Base-by-base conservation (phyloP, 2,888 invertebrate species). In the Ernsta delagoae region DNA sequence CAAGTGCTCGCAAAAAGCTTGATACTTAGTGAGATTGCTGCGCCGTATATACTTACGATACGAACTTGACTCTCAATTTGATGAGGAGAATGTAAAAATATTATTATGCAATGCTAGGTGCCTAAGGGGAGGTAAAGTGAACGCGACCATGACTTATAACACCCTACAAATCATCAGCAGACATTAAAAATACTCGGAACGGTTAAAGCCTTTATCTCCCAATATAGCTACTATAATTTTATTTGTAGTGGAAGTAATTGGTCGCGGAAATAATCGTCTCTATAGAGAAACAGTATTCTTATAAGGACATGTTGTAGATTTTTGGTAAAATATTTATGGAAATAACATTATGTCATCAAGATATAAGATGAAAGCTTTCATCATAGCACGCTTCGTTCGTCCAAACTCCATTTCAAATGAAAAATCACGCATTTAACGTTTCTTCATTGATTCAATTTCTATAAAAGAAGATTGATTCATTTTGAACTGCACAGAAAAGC, bases 41-140 rank as follows among this genome's bases (percentile, higher is more conserved):
- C 79, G 81, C 81, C 83, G 79, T 83, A 85, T 57, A 57, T 57
- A n/a, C 36, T 11, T 31, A 31, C 54, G 11, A 16, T 3, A 48
- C 48, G 9, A 24, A 5, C 54, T 4, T 9, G 57, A 39, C 81
- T 84, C 84, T 87, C 89, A 87, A 89, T 88, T 88, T 87, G 85
- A 88, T 85, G 86, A 86, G 81, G 75, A 77, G 82, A 83, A 85
- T 86, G 86, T 87, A 87, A 88, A 88, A 88, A 85, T 78, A 83
- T 6, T 36, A 36, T 6, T 85, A 85, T 80, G 81, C 77, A 79
- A 72, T 75, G 70, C 72, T 70, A 72, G 75, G 72, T 70, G 74
- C 45, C 70, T 34, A 61, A 64, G 50, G 70, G 66, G 74, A 53
- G 70, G 59, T 65, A 70, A 71, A 73, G 73, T 72, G 64, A 76